Percentiles rank a stretch among this genome's conserved stretches.
Conservation (phyloP, 2,888 invertebrate species). For the Scaptomyza cyrtandrae region DNA sequence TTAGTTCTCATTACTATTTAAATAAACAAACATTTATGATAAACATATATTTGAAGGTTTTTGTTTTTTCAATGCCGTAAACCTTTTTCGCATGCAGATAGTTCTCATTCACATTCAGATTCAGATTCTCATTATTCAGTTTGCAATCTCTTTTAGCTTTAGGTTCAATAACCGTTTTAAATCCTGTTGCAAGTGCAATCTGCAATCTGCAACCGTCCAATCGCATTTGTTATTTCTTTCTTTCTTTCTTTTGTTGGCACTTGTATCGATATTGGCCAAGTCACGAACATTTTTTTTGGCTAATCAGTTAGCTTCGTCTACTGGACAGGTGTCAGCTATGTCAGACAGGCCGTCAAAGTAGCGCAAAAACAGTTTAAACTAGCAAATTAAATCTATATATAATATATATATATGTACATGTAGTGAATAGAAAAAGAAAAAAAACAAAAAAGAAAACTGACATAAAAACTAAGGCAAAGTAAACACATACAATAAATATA, state of each 20-base stretch:
- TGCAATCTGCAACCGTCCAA: too few relatives aligned
- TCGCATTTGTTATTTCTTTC: neutral
- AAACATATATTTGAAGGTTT: neutral
- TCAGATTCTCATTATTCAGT: neutral
- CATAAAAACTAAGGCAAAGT: conserved; percentile 16
- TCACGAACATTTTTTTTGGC: neutral
- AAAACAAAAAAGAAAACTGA: conserved; percentile 20
- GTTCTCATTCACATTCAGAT: neutral
- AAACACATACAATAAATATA: conserved; percentile 17
- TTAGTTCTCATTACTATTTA: too few relatives aligned
- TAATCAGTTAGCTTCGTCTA: neutral
- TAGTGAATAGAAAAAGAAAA: conserved; percentile 1
- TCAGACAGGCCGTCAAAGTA: neutral
- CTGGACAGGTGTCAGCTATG: conserved; percentile 17
- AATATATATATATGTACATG: neutral
- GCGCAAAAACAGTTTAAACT: conserved; percentile 17
- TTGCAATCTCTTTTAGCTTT: neutral
- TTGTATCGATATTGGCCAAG: conserved; percentile 2
- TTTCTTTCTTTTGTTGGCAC: conserved; percentile 3
- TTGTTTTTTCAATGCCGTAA: too few relatives aligned
- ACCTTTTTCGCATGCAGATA: too few relatives aligned
- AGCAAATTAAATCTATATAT: conserved; percentile 44
- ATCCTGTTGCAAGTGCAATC: conserved; percentile 9
- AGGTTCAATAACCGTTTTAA: conserved; percentile 9
- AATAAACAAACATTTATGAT: too few relatives aligned